These are phyloP conservation scores for Conistra vaccinii DNA, from an alignment of 2,888 invertebrate genomes.

Conservation along the genomic window DNA sequence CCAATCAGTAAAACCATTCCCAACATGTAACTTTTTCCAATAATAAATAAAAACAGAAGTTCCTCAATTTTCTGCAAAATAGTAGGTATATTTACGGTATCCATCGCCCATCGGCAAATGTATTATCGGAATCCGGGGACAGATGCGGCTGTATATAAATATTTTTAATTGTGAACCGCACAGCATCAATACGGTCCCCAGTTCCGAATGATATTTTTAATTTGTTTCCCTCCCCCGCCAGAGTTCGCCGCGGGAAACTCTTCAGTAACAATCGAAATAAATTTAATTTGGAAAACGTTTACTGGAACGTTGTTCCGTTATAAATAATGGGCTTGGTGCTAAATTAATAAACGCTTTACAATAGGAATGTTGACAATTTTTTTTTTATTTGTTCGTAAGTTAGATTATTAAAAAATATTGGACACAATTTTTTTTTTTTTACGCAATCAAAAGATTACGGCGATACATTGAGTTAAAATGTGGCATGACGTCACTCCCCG, in stretches of 20 bases:
- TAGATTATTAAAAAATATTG: no score
- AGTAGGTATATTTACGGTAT: neutral
- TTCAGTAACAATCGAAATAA: slow-evolving; percentile 42
- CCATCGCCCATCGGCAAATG: neutral
- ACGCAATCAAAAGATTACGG: no score
- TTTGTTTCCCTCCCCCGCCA: slow-evolving; percentile 34
- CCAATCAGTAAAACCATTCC: neutral
- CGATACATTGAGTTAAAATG: no score
- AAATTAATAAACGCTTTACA: slow-evolving; percentile 11
- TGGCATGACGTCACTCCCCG: no score
- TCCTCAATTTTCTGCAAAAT: neutral
- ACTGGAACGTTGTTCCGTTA: neutral
- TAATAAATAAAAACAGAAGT: neutral
- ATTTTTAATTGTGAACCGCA: slow-evolving; percentile 31
- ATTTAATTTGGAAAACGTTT: slow-evolving; percentile 39
- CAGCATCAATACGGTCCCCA: slow-evolving; percentile 1
- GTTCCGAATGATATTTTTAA: slow-evolving; percentile 48
- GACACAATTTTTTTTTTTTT: no score
- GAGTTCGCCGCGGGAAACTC: slow-evolving; percentile 11
- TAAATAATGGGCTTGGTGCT: slow-evolving; percentile 21
- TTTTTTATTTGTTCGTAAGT: no score
- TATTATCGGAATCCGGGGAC: neutral
- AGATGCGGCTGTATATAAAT: slow-evolving; percentile 10
- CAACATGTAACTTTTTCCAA: neutral
- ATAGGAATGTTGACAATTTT: no score